Evolutionary conservation across 2,113 vertebrate genomes (phyloP).

Genomic region (Lethenteron reissneri): DNA sequence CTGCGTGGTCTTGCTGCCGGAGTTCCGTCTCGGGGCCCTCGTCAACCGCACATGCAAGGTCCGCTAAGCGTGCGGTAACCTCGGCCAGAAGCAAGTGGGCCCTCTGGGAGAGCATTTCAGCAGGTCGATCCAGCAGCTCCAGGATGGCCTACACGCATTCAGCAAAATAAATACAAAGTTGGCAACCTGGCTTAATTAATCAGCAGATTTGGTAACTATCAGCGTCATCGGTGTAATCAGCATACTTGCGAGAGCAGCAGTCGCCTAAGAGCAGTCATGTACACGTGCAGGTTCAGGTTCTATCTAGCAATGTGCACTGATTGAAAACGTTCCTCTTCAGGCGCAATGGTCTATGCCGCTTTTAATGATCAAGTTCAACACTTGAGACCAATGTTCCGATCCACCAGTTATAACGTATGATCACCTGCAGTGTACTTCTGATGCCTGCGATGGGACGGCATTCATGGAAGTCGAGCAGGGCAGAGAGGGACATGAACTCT

Average conservation of each 20-base stretch:
- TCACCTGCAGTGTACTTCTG: slow-evolving; percentile 36
- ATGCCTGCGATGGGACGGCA: slow-evolving; percentile 26
- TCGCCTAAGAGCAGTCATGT: not conserved
- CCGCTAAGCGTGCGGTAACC: slow-evolving; percentile 21
- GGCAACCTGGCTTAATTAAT: not conserved
- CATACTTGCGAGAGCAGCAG: not conserved
- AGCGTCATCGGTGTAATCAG: not conserved
- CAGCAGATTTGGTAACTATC: not conserved
- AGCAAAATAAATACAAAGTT: not conserved
- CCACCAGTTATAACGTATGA: not conserved
- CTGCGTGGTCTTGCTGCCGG: slow-evolving; percentile 14
- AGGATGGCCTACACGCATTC: slow-evolving; percentile 20
- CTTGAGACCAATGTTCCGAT: not conserved
- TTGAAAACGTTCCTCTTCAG: no score
- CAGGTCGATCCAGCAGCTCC: slow-evolving; percentile 19
- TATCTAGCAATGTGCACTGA: not conserved
- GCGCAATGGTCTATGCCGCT: not conserved
- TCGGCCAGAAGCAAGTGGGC: slow-evolving; percentile 16
- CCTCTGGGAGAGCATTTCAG: slow-evolving; percentile 17
- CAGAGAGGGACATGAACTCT: slow-evolving; percentile 42
- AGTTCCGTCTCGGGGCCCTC: not conserved
- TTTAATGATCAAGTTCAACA: not conserved
- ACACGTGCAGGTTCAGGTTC: not conserved
- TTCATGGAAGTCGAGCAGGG: slow-evolving; percentile 33
- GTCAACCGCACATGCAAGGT: slow-evolving; percentile 15